A percentile compares a stretch with the other conserved stretches of the same genome.
Conservation (phyloP, 2,797 vertebrate genomes). For the Kryptopterus vitreolus region DNA sequence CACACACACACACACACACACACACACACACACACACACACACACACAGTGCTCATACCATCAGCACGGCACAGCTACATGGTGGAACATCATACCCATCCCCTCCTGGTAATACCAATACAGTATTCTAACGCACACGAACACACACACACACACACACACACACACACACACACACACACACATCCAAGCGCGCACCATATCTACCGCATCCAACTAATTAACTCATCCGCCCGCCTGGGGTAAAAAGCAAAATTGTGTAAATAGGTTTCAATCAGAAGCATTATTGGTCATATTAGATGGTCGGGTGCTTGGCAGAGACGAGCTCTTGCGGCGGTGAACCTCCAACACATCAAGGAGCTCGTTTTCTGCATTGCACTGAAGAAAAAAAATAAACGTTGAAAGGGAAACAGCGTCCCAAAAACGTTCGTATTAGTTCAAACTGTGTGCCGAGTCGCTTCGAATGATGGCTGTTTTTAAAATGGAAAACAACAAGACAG, state of each 20-base stretch:
- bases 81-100: conserved; percentile 22
- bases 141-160: conserved; percentile 1
- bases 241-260: conserved; percentile 45
- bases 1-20: conserved; percentile 5
- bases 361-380: neutral
- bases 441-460: neutral
- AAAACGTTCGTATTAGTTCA: conserved; percentile 6
- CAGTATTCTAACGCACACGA: neutral
- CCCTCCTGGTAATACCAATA: conserved; percentile 1
- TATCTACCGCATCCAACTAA: conserved; percentile 42
- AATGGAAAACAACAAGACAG: neutral
- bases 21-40: conserved; percentile 20
- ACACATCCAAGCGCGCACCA: conserved; percentile 15
- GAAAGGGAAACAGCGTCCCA: neutral
- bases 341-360: conserved; percentile 17
- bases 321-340: conserved; percentile 38
- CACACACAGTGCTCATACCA: conserved; percentile 45
- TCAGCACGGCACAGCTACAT: conserved; percentile 42
- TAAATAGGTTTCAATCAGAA: conserved; percentile 56
- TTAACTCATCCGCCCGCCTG: conserved; percentile 45
- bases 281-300: conserved; percentile 52
- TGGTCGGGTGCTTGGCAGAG: conserved; percentile 36
- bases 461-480: neutral
- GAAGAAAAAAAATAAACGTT: too few relatives aligned
- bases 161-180: conserved; percentile 12